A percentile compares a stretch with the other conserved stretches of the same genome.
Evolutionary conservation across 2,888 invertebrate genomes (phyloP).

Genomic region (Dusona sp.): DNA sequence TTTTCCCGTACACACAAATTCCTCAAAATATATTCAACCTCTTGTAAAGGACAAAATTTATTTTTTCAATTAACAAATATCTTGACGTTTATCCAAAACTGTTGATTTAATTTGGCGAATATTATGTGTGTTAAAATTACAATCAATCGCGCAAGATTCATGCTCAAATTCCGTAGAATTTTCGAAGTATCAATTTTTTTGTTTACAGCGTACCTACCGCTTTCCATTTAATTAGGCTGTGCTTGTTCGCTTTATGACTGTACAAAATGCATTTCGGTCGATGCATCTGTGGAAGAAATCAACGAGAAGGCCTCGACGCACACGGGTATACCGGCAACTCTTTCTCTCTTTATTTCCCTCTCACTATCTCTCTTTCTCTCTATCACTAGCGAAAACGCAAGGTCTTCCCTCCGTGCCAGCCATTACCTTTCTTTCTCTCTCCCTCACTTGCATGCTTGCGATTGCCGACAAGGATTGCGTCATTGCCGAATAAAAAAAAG

Average conservation of each 20-base stretch:
- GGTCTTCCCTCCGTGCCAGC: conserved; percentile 11
- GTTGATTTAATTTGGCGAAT: background rate
- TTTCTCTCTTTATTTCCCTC: conserved; percentile 8
- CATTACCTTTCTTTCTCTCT: conserved; percentile 2
- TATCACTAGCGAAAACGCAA: conserved; percentile 26
- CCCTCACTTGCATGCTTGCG: conserved; percentile 13
- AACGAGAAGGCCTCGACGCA: conserved; percentile 42
- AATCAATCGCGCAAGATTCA: background rate
- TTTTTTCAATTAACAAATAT: background rate
- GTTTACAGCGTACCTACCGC: background rate
- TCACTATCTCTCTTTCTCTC: conserved; percentile 20
- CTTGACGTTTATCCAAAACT: background rate
- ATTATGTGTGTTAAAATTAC: background rate
- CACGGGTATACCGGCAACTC: conserved; percentile 31
- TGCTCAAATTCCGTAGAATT: background rate
- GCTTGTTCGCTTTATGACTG: background rate
- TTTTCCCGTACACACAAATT: background rate
- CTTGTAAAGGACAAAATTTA: background rate
- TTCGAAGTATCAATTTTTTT: background rate
- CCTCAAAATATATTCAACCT: background rate
- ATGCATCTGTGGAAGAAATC: conserved; percentile 50
- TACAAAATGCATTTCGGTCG: conserved; percentile 23
- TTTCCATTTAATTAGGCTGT: background rate
- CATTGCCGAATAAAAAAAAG: conserved; percentile 59
- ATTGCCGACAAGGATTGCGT: conserved; percentile 58